Conservation (phyloP, 2,113 vertebrate species). For the Hydrolagus affinis region DNA sequence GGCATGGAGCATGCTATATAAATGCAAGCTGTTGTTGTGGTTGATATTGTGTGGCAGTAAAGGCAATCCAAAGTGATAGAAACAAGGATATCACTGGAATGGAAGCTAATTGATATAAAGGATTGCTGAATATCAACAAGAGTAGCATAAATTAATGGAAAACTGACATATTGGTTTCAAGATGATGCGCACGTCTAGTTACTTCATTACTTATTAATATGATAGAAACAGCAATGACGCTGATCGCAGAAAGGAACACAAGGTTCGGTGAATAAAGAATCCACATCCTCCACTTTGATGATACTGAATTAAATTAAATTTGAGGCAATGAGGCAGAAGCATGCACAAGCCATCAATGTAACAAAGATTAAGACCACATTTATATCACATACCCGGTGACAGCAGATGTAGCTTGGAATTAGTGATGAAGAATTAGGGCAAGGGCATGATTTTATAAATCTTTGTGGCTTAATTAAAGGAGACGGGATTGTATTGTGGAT, state of each 20-base stretch:
- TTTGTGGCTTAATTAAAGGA: neutral
- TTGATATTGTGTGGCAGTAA: neutral
- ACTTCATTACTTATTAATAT: neutral
- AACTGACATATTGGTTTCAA: neutral
- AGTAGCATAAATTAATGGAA: neutral
- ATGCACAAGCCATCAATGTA: neutral
- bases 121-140: neutral
- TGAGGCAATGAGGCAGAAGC: neutral
- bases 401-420: neutral
- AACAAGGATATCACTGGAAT: neutral
- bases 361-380: neutral
- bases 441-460: neutral
- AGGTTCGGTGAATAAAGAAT: neutral
- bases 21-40: too few relatives aligned
- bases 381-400: neutral
- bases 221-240: neutral
- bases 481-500: neutral
- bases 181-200: neutral
- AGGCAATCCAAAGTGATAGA: neutral
- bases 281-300: neutral
- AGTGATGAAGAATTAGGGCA: neutral
- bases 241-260: neutral
- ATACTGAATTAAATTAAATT: neutral
- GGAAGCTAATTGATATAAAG: conserved; percentile 5
- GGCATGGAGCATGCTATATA: too few relatives aligned